A percentile compares a stretch with the other conserved stretches of the same genome.
These are phyloP conservation scores for Oncorhynchus gorbuscha DNA, from an alignment of 2,113 vertebrate genomes.

Conservation along the genomic window DNA sequence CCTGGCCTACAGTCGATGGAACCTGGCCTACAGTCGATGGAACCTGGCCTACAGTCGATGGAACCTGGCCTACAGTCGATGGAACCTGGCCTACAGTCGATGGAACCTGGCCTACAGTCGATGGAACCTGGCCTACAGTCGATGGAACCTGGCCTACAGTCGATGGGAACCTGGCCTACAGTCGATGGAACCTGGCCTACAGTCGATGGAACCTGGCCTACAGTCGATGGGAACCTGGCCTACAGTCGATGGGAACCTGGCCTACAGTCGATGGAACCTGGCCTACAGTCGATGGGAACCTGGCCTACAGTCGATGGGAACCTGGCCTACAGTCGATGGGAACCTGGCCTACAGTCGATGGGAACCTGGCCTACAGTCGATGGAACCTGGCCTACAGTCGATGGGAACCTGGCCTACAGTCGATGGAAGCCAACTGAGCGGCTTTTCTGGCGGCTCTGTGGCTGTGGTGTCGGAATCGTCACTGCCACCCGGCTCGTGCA, in stretches of 20 bases:
- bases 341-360: constrained; percentile 50
- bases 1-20: constrained; percentile 51
- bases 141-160: too few species aligned
- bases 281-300: too few species aligned
- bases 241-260: neutral
- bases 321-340: too few species aligned
- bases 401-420: constrained; percentile 49
- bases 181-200: constrained; percentile 2
- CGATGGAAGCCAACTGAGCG: constrained; percentile 46
- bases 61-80: too few species aligned
- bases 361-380: too few species aligned
- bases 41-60: constrained; percentile 50
- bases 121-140: constrained; percentile 55
- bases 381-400: constrained; percentile 52
- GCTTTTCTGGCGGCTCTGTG: constrained; percentile 65
- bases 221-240: constrained; percentile 25
- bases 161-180: constrained; percentile 52
- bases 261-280: constrained; percentile 49
- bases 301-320: constrained; percentile 52
- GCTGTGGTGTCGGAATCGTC: constrained; percentile 64
- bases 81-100: constrained; percentile 52
- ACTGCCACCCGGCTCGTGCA: constrained; percentile 58
- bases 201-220: constrained; percentile 52
- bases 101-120: too few species aligned
- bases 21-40: too few species aligned